Evolutionary conservation across 1,140 invertebrate genomes (phyloP).

Genomic region (Zaprionus vittiger): DNA sequence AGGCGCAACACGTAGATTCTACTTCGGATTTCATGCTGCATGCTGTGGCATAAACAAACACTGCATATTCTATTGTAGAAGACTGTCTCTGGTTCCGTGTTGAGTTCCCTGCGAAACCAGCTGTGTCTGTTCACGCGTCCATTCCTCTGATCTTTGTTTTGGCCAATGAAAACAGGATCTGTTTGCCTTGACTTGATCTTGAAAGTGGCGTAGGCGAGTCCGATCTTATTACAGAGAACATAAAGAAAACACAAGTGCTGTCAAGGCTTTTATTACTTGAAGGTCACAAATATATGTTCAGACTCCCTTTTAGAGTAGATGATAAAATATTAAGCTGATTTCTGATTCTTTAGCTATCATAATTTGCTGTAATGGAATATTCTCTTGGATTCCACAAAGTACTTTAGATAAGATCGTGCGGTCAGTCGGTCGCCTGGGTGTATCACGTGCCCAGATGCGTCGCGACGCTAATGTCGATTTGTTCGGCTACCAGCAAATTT

Average conservation of each 20-base stretch:
- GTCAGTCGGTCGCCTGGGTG: conserved; percentile 4
- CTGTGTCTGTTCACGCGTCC: conserved; percentile 64
- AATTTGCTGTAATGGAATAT: conserved; percentile 6
- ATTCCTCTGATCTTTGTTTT: conserved; percentile 6
- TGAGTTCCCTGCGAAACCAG: conserved; percentile 36
- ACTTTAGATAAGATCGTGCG: conserved; percentile 26
- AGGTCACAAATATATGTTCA: not conserved
- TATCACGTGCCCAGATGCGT: conserved; percentile 59
- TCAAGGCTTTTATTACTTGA: not conserved
- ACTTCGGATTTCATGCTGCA: conserved; percentile 25
- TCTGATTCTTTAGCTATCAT: not conserved
- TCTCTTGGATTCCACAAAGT: not conserved
- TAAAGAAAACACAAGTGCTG: conserved; percentile 22
- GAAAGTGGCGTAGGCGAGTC: conserved; percentile 3
- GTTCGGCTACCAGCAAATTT: conserved; percentile 72
- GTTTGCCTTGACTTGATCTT: conserved; percentile 13
- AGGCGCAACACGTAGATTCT: conserved; percentile 38
- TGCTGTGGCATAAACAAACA: conserved; percentile 77
- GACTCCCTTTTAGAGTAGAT: not conserved
- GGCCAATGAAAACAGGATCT: conserved; percentile 31
- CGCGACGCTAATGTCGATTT: conserved; percentile 76
- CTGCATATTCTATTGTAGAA: conserved; percentile 16
- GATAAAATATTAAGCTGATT: not conserved
- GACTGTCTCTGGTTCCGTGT: conserved; percentile 27
- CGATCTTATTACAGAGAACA: conserved; percentile 34